phyloP scores from a whole-genome alignment of 1,140 invertebrate species.

The Diabrotica undecimpunctata region DNA sequence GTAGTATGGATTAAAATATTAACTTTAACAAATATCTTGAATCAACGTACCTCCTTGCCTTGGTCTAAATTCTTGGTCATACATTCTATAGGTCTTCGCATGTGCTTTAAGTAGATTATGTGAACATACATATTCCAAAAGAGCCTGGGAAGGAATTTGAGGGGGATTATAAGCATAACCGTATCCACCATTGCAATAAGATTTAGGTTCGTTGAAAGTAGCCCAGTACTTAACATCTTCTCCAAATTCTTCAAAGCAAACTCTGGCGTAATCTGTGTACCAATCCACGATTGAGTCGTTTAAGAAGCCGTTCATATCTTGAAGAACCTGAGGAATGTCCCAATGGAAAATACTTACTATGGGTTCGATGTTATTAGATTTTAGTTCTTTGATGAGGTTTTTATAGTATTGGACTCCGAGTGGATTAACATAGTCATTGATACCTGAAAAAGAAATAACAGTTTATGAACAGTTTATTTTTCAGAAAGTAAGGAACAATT shows the following conservation, averaged over 20 bases:
- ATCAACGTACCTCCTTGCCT: slow-evolving; percentile 26
- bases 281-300: slow-evolving; percentile 36
- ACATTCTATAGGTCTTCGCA: slow-evolving; percentile 32
- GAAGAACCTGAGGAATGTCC: slow-evolving; percentile 40
- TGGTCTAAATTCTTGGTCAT: slow-evolving; percentile 32
- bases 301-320: slow-evolving; percentile 39
- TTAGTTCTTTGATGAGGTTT: slow-evolving; percentile 56
- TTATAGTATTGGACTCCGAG: slow-evolving; percentile 63
- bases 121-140: slow-evolving; percentile 32
- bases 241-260: slow-evolving; percentile 27
- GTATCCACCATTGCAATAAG: slow-evolving; percentile 35
- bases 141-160: slow-evolving; percentile 29
- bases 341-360: slow-evolving; percentile 52
- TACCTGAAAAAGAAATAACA: slow-evolving; percentile 11
- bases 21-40: too few species aligned
- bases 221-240: slow-evolving; percentile 50
- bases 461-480: too few species aligned
- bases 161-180: slow-evolving; percentile 29
- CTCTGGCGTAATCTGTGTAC: slow-evolving; percentile 39
- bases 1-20: too few species aligned
- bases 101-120: slow-evolving; percentile 36
- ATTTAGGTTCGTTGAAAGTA: slow-evolving; percentile 52
- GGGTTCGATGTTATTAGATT: slow-evolving; percentile 57
- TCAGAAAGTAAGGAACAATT: too few species aligned
- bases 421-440: slow-evolving; percentile 52